Percentiles rank a stretch among this genome's conserved stretches.
Conservation (phyloP, 2,888 invertebrate genomes). For the Hipparchia semele region DNA sequence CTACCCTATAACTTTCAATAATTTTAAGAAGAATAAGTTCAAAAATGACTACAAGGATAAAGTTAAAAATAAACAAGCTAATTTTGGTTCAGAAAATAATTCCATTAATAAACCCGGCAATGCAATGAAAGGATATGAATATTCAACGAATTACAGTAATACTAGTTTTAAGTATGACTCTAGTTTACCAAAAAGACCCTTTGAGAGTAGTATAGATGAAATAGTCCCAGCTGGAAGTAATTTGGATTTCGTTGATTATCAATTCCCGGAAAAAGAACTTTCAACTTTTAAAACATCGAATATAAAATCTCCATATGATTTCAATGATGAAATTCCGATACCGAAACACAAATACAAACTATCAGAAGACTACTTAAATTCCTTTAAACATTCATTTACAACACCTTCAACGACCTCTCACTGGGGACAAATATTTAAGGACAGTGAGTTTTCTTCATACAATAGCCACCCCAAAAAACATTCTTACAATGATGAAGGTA, state of each 20-base stretch:
- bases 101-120: conserved; percentile 56
- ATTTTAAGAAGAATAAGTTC: conserved; percentile 46
- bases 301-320: conserved; percentile 53
- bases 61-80: conserved; percentile 59
- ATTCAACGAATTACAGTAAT: conserved; percentile 65
- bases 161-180: conserved; percentile 64
- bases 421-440: conserved; percentile 68
- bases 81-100: conserved; percentile 49
- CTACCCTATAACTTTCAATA: conserved; percentile 49
- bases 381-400: conserved; percentile 60
- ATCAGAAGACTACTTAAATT: conserved; percentile 57
- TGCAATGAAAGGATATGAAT: conserved; percentile 63
- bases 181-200: conserved; percentile 57
- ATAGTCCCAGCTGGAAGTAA: conserved; percentile 67
- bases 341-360: conserved; percentile 57
- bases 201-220: conserved; percentile 59
- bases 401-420: conserved; percentile 59
- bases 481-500: conserved; percentile 51
- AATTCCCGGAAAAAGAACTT: conserved; percentile 59
- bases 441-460: conserved; percentile 56
- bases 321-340: conserved; percentile 51
- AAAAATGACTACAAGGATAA: conserved; percentile 60
- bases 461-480: conserved; percentile 58
- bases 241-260: conserved; percentile 58
- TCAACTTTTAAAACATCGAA: conserved; percentile 60